These are phyloP conservation scores for Alauda arvensis DNA, from an alignment of 2,797 vertebrate species.

Conservation along the genomic window DNA sequence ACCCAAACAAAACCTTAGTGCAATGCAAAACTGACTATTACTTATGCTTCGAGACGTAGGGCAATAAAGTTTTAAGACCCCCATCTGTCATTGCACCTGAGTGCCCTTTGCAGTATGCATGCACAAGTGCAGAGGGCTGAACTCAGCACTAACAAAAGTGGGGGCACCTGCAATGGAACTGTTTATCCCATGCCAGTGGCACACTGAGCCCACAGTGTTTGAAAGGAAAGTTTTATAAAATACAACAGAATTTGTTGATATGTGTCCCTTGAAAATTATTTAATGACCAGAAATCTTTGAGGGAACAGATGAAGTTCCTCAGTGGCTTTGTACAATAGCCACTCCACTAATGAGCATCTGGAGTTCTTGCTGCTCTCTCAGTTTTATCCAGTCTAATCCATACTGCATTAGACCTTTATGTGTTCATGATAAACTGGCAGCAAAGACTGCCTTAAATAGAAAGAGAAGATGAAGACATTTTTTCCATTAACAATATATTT, in stretches of 20 bases:
- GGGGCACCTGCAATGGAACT: background rate
- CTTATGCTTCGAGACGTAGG: background rate
- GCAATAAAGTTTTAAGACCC: background rate
- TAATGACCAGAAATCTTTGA: background rate
- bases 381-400: constrained; percentile 14
- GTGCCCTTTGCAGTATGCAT: background rate
- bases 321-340: constrained; percentile 1
- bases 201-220: rapidly evolving
- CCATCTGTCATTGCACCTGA: constrained; percentile 19
- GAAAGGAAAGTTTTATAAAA: constrained; percentile 6
- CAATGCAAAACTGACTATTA: constrained; percentile 9
- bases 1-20: too few species aligned
- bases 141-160: background rate
- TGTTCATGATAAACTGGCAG: constrained; percentile 61
- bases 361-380: constrained; percentile 26
- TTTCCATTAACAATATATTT: constrained; percentile 70
- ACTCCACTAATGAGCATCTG: constrained; percentile 41
- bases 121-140: background rate
- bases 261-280: constrained; percentile 8
- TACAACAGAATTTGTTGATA: constrained; percentile 11
- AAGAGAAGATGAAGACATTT: constrained; percentile 60
- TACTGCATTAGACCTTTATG: constrained; percentile 56
- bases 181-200: background rate
- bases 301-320: constrained; percentile 2
- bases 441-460: constrained; percentile 62